Evolutionary conservation across 2,888 invertebrate species (phyloP).

Genomic region (Caenorhabditis wallacei): DNA sequence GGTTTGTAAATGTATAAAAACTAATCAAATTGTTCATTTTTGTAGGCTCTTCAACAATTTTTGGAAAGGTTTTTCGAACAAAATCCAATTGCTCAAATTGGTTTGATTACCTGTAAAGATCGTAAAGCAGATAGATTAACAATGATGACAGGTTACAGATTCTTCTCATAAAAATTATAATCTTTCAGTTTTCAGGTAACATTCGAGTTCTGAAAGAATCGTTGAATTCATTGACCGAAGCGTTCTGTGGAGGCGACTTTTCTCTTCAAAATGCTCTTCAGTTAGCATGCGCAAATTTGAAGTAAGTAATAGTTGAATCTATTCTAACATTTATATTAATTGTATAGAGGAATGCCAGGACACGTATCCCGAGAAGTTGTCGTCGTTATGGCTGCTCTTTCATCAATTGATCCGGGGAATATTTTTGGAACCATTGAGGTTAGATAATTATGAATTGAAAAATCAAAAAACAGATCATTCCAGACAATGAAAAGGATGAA

Average conservation of each 20-base stretch:
- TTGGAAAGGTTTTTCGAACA: slow-evolving; percentile 98
- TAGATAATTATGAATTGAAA: background rate
- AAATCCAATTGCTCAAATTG: slow-evolving; percentile 98
- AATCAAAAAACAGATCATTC: no score
- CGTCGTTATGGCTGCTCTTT: slow-evolving; percentile 93
- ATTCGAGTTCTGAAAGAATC: slow-evolving; percentile 84
- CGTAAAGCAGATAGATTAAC: slow-evolving; percentile 95
- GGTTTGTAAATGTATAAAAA: slow-evolving; percentile 24
- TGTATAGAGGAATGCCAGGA: slow-evolving; percentile 89
- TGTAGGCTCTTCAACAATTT: slow-evolving; percentile 90
- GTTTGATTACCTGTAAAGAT: slow-evolving; percentile 92
- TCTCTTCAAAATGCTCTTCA: slow-evolving; percentile 97
- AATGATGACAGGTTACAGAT: slow-evolving; percentile 93
- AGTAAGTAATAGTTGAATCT: slow-evolving; percentile 86
- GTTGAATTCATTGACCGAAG: slow-evolving; percentile 85
- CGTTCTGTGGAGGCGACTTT: slow-evolving; percentile 92
- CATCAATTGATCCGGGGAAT: slow-evolving; percentile 97
- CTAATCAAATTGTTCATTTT: no score
- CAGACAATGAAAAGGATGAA: slow-evolving; percentile 87
- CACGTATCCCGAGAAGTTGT: slow-evolving; percentile 97
- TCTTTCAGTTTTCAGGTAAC: slow-evolving; percentile 83
- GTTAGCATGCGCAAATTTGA: slow-evolving; percentile 90
- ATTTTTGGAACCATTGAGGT: slow-evolving; percentile 91
- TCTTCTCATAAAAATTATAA: no score
- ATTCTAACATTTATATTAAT: slow-evolving; percentile 12